phyloP scores from a whole-genome alignment of 2,797 vertebrate species.

The Limosa lapponica region DNA sequence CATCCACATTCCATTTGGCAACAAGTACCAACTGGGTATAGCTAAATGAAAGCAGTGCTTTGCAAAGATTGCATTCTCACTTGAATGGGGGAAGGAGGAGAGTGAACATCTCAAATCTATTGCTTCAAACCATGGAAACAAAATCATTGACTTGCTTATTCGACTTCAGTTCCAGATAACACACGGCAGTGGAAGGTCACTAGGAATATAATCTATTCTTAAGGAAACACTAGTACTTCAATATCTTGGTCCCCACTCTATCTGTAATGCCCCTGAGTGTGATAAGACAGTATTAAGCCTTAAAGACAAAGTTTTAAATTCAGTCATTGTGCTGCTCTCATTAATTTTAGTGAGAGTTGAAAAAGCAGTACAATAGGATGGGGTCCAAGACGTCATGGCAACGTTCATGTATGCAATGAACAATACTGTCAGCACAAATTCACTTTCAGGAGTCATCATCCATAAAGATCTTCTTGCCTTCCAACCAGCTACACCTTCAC shows the following conservation, averaged over 20 bases:
- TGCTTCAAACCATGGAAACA: conserved; percentile 11
- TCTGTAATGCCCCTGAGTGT: not conserved
- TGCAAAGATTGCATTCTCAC: conserved; percentile 46
- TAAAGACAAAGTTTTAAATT: not conserved
- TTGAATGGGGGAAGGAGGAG: conserved; percentile 14
- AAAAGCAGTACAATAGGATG: fast-evolving
- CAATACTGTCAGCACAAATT: not conserved
- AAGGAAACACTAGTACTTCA: not conserved
- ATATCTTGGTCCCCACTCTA: not conserved
- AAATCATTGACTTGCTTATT: not conserved
- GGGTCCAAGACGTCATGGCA: fast-evolving
- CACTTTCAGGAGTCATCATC: not conserved
- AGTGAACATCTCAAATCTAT: not conserved
- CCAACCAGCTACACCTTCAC: not conserved
- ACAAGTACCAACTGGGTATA: conserved; percentile 54
- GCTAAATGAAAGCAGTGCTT: conserved; percentile 63
- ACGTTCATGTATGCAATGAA: not conserved
- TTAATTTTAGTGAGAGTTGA: not conserved
- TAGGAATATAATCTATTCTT: not conserved
- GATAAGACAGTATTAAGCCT: not conserved
- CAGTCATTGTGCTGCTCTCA: not conserved
- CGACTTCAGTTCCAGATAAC: not conserved
- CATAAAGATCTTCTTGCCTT: not conserved
- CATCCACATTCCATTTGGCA: conserved; percentile 73
- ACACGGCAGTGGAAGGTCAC: not conserved